These are phyloP conservation scores for Bombylius discolor DNA, from an alignment of 2,888 invertebrate species.

Conservation along the genomic window DNA sequence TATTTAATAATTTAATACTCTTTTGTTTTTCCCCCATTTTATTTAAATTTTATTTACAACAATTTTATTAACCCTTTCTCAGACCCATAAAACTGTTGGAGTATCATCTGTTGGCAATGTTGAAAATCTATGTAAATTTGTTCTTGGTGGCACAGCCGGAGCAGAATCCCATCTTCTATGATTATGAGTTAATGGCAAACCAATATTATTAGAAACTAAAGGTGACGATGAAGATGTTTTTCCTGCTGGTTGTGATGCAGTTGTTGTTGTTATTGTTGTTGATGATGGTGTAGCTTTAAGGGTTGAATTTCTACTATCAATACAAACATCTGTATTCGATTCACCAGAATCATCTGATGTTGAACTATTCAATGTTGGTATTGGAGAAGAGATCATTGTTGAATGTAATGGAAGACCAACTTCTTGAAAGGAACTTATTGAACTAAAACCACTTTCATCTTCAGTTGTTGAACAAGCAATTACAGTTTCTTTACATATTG, in stretches of 20 bases:
- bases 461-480: slow-evolving; percentile 38
- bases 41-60: too few relatives aligned
- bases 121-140: slow-evolving; percentile 9
- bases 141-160: slow-evolving; percentile 12
- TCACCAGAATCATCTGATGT: slow-evolving; percentile 13
- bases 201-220: background rate
- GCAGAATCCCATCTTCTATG: slow-evolving; percentile 15
- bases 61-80: too few relatives aligned
- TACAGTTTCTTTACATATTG: background rate
- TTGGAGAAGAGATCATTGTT: slow-evolving; percentile 10
- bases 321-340: slow-evolving; percentile 12
- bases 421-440: slow-evolving; percentile 74
- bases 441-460: slow-evolving; percentile 76
- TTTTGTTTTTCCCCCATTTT: too few relatives aligned
- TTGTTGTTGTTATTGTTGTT: background rate
- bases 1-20: too few relatives aligned
- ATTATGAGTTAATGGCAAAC: slow-evolving; percentile 4
- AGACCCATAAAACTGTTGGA: slow-evolving; percentile 17
- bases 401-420: slow-evolving; percentile 48
- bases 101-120: slow-evolving; percentile 9
- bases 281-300: slow-evolving; percentile 21
- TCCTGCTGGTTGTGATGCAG: slow-evolving; percentile 12
- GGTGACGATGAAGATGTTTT: background rate
- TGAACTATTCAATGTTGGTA: slow-evolving; percentile 4
- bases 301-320: slow-evolving; percentile 29